Percentiles rank a stretch among this genome's conserved stretches.
phyloP scores from a whole-genome alignment of 2,113 vertebrate species.

The Ameiurus melas region DNA sequence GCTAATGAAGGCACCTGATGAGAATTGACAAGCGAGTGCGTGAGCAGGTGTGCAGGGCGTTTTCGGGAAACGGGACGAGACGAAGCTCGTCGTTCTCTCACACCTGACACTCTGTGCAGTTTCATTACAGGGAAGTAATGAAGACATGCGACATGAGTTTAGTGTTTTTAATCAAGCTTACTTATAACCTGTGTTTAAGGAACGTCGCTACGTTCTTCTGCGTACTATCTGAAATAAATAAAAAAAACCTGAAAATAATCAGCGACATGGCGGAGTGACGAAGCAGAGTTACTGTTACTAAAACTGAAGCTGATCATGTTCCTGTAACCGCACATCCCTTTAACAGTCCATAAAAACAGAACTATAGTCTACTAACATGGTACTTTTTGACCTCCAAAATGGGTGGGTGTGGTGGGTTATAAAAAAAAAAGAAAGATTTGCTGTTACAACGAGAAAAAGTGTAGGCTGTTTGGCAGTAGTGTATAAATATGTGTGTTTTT shows the following conservation, averaged over 20 bases:
- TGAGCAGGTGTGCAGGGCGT: constrained; percentile 38
- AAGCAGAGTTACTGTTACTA: background rate
- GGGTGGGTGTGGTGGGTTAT: background rate
- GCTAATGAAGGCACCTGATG: constrained; percentile 56
- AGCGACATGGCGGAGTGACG: background rate
- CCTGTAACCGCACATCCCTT: too few relatives aligned
- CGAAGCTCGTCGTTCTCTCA: background rate
- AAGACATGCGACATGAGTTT: background rate
- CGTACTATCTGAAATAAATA: background rate
- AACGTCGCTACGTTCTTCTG: background rate
- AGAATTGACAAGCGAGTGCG: constrained; percentile 56
- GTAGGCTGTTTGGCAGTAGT: too few relatives aligned
- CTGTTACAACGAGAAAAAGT: too few relatives aligned
- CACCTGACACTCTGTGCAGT: background rate
- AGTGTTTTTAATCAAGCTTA: constrained; percentile 7
- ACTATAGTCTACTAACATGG: background rate
- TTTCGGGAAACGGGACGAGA: background rate
- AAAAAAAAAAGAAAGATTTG: background rate
- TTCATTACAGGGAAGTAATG: background rate
- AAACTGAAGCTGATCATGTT: background rate
- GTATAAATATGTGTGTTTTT: too few relatives aligned
- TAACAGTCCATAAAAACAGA: too few relatives aligned
- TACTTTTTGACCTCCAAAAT: background rate
- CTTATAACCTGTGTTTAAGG: background rate
- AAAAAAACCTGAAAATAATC: background rate